phyloP scores from a whole-genome alignment of 2,797 vertebrate genomes.

The Poecilia velifera region DNA sequence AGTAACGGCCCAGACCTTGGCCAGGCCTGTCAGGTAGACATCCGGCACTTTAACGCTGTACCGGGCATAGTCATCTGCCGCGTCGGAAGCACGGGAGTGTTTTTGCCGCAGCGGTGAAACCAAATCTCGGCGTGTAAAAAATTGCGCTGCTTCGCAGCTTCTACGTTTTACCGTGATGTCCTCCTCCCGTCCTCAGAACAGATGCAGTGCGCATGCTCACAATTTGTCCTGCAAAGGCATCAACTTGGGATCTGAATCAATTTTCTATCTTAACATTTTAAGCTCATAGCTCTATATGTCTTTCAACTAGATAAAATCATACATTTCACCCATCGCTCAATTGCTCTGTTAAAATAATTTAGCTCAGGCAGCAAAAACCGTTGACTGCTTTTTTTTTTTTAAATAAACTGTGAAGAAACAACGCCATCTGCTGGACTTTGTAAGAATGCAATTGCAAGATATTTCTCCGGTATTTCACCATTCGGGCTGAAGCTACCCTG shows the following conservation, averaged over 20 bases:
- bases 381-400: conserved; percentile 34
- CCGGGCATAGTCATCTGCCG: conserved; percentile 68
- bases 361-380: conserved; percentile 52
- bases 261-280: not conserved
- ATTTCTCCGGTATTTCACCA: conserved; percentile 55
- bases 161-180: conserved; percentile 81
- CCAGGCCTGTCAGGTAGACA: conserved; percentile 68
- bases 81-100: conserved; percentile 39
- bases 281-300: not conserved
- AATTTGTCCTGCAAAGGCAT: conserved; percentile 55
- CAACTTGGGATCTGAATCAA: conserved; percentile 17
- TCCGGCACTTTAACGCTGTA: conserved; percentile 54
- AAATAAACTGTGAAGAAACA: conserved; percentile 26
- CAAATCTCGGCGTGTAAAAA: conserved; percentile 74
- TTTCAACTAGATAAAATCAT: not conserved
- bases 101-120: conserved; percentile 45
- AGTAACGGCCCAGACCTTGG: conserved; percentile 64
- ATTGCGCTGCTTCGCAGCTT: conserved; percentile 58
- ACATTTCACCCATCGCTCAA: not conserved
- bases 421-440: conserved; percentile 52
- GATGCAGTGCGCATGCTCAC: conserved; percentile 82
- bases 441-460: conserved; percentile 36
- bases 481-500: not conserved
- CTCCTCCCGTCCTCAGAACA: conserved; percentile 75
- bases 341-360: conserved; percentile 42